Conservation (phyloP, 2,113 vertebrate genomes). For the Amphiprion percula region DNA sequence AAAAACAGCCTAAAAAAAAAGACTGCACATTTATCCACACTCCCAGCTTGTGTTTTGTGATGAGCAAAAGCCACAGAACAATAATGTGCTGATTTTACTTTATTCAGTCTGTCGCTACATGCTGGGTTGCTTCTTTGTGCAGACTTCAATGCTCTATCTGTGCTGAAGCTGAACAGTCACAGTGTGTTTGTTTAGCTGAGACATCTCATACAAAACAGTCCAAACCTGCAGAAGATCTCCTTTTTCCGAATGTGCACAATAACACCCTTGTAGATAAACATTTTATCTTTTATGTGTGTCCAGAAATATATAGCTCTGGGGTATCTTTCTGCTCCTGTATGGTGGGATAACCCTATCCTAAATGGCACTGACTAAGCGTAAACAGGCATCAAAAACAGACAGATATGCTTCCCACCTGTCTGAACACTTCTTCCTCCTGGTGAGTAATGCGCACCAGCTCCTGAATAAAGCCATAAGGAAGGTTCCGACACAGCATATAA, state of each 20-base stretch:
- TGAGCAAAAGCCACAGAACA: too few relatives aligned
- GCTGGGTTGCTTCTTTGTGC: background rate
- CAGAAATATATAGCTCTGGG: background rate
- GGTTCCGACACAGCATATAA: constrained; percentile 98
- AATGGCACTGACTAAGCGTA: background rate
- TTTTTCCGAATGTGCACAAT: background rate
- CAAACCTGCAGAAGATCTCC: background rate
- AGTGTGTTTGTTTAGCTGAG: constrained; percentile 6
- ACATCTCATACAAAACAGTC: background rate
- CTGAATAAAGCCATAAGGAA: constrained; percentile 97
- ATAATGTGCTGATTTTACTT: background rate
- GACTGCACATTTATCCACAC: too few relatives aligned
- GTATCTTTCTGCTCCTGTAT: too few relatives aligned
- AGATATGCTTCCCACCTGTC: constrained; percentile 86
- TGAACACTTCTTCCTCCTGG: constrained; percentile 96
- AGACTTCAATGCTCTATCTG: constrained; percentile 3
- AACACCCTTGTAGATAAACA: too few relatives aligned
- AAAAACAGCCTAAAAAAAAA: too few relatives aligned
- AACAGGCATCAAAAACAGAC: background rate
- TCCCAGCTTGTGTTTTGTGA: too few relatives aligned
- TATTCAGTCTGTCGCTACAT: background rate
- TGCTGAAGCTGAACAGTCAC: background rate
- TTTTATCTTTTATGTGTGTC: too few relatives aligned
- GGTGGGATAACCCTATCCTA: too few relatives aligned
- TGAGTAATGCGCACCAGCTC: constrained; percentile 96